Base-by-base conservation (phyloP, 1,140 invertebrate species). In the Hypsibius dujardini region DNA sequence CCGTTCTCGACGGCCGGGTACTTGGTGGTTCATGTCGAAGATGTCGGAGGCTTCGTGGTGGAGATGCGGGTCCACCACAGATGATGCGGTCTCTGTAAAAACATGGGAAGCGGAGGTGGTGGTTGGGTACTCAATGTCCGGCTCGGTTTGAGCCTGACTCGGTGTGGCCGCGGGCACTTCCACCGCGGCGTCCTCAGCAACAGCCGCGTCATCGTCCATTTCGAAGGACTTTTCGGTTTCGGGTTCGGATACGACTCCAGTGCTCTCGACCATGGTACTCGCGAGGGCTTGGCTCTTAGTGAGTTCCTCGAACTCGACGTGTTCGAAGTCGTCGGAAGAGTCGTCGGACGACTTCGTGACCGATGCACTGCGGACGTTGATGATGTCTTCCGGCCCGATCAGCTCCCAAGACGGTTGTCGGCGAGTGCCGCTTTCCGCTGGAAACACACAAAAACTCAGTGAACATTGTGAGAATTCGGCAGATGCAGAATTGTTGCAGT, bases 321-420 rank as follows among this genome's bases (percentile, higher is more conserved):
- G 62, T 42, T 67, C 62, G 62, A 15, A 67, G 42, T 45, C 42
- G 62, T 67, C 62, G 7, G 12, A 12, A 3, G 62, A 67, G 12
- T 45, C 42, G 28, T 28, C 28, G 28, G 42, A 42, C 12, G 12
- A 15, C 62, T 67, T 67, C 62, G 50, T n/a, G 62, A 12, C 45
- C 62, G 42, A 7, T 12, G 62, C 3, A 67, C 42, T 67, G 62
- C 62, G 62, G 12, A 67, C 62, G 7, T 12, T 42, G 62, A 15
- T 67, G 42, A 67, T 67, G 62, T 67, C 62, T 12, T 67, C 62
- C 12, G 62, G 62, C 12, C 62, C 62, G 42, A 67, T 67, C 62
- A 67, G 12, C 45, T 67, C 62, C 62, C 62, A 67, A 7, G 62
- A 67, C 45, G 0, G 12, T 42, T 67, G 62, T 7, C 62, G 62